Evolutionary conservation across 2,797 vertebrate species (phyloP), one percentile per base, ranked within the genome.

Genomic region (Columba guinea): DNA sequence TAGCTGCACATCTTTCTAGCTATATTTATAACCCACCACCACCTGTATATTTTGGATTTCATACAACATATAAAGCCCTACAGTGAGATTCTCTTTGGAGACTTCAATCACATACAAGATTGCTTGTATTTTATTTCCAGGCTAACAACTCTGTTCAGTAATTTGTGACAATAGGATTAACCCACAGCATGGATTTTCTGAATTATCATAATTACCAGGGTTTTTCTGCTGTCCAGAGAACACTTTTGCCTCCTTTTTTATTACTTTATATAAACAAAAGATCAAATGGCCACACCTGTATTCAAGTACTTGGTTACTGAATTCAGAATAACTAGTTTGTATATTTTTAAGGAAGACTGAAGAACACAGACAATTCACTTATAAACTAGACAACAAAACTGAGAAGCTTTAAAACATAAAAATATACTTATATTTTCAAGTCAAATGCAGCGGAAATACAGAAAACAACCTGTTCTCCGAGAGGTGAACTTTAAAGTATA

Each of bases 391-490:
- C 10, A 63, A 74, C 34, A 89, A 81, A 87, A 52, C 20, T 9
- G 30, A 87, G 71, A 82, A 41, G 37, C 59, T 90, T 76, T 56
- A 75, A 93, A 89, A 60, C 11, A 67, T 81, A 77, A 49, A 93
- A 82, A 67, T 2, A 28, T 52, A 62, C 79, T 93, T 93, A 68
- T 64, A 32, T 84, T 78, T 94, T 46, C 48, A 86, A 60, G 53
- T 17, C 56, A 80, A 73, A 84, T 59, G 77, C 51, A 91, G 11
- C 13, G 63, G 67, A 89, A 30, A 55, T 16, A 35, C 5, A 68
- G 53, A 81, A 93, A 87, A 28, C 74, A 84, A 93, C 46, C 75
- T 84, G 58, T 58, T 82, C 60, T 78, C 65, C 56, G 86, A 48
- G 49, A 83, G 26, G 14, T 55, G 35, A 19, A 73, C 58, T 92